Evolutionary conservation across 2,888 invertebrate genomes (phyloP), one percentile per base, ranked within the genome.

Genomic region (Machimus rusticus): DNA sequence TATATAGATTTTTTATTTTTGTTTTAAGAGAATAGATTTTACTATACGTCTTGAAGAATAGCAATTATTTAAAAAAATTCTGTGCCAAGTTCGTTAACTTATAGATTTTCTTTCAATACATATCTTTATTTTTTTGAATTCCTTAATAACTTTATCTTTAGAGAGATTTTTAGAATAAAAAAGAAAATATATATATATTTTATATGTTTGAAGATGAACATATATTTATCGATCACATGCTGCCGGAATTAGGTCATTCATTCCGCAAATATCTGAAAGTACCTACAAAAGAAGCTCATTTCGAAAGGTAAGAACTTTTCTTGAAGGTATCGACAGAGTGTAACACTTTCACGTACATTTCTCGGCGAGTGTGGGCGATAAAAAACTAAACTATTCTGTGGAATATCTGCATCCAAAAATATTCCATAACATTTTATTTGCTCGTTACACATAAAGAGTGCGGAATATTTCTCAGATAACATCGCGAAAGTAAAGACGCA

Each of bases 371-470:
- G 12, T 6, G 66, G 66, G 66, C 19, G 28, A 0, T 12, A 28
- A 79, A 79, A 79, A 79, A 14, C 12, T 79, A 79, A 79, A 79
- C 79, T 79, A 79, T 79, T 55, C 51, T 1, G 51, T 28, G 51
- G 66, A 79, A 28, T 39, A 79, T 46, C 51, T 51, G 31, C 28
- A 46, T 46, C 78, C 43, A 78, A 78, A 66, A 78, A 78, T 78
- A 78, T 78, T 12, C 79, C 79, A 79, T 31, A 79, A 79, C 79
- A 51, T 79, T 39, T 79, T 79, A 51, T 51, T 79, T 46, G 51
- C 46, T 79, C 51, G 31, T 79, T 79, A 51, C 51, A 23, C 79
- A 28, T 79, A 28, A 79, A 51, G 31, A 79, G 51, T 31, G 46
- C 51, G 14, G 79, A 79, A 79, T 79, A 28, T 46, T 79, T 51